These are phyloP conservation scores for Holcopasites calliopsidis DNA, from an alignment of 1,140 invertebrate genomes.

Conservation along the genomic window DNA sequence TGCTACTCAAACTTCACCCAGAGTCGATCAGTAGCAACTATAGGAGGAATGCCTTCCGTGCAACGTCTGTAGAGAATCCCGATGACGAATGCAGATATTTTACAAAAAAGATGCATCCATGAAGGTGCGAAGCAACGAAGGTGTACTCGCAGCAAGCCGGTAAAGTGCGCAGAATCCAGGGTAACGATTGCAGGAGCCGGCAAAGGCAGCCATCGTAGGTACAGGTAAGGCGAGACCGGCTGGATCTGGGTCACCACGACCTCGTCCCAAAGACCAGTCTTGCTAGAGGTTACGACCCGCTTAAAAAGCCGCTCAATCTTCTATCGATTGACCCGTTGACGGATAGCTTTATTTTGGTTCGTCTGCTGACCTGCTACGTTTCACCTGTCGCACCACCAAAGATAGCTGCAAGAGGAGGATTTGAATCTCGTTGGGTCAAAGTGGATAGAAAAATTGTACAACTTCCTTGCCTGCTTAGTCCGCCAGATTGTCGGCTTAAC, in stretches of 20 bases:
- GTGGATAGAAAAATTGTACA: background rate
- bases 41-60: background rate
- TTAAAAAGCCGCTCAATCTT: conserved; percentile 71
- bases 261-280: conserved; percentile 74
- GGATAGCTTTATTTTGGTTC: conserved; percentile 54
- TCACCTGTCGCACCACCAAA: background rate
- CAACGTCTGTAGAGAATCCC: background rate
- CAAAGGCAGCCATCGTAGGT: conserved; percentile 50
- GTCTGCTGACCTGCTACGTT: background rate
- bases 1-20: background rate
- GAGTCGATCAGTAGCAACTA: background rate
- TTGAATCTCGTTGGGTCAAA: background rate
- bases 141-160: conserved; percentile 62
- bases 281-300: conserved; percentile 75
- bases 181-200: conserved; percentile 76
- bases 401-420: background rate
- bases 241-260: conserved; percentile 76
- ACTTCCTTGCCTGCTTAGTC: background rate
- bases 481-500: background rate
- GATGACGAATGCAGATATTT: too few species aligned
- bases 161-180: conserved; percentile 77
- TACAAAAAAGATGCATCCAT: background rate
- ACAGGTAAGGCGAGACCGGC: conserved; percentile 71
- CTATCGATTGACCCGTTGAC: conserved; percentile 63
- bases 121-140: conserved; percentile 47